Evolutionary conservation across 2,888 invertebrate genomes (phyloP).

Genomic region (Spisula subtruncata): DNA sequence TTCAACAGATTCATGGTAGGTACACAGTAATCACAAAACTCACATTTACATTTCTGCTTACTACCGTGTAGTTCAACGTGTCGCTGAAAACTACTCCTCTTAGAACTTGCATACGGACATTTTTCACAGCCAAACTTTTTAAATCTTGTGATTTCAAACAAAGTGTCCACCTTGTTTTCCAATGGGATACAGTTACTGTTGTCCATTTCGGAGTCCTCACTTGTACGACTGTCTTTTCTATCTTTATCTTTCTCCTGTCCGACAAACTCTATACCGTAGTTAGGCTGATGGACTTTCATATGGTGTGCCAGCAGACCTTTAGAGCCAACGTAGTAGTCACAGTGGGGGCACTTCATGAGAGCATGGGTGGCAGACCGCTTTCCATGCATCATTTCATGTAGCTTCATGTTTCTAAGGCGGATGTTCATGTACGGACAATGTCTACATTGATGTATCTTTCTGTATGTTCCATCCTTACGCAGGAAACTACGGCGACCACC

Average conservation of each 20-base stretch:
- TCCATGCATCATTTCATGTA: slow-evolving; percentile 94
- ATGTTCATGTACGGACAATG: slow-evolving; percentile 95
- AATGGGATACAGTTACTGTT: slow-evolving; percentile 64
- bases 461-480: slow-evolving; percentile 85
- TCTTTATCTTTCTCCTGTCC: slow-evolving; percentile 64
- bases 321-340: slow-evolving; percentile 93
- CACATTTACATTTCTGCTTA: slow-evolving; percentile 94
- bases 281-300: slow-evolving; percentile 90
- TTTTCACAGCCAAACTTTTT: slow-evolving; percentile 90
- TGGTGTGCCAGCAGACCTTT: slow-evolving; percentile 91
- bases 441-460: slow-evolving; percentile 95
- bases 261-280: slow-evolving; percentile 83
- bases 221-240: slow-evolving; percentile 72
- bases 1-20: slow-evolving; percentile 95
- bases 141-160: slow-evolving; percentile 91
- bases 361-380: slow-evolving; percentile 86
- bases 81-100: slow-evolving; percentile 94
- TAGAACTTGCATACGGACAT: slow-evolving; percentile 96
- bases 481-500: slow-evolving; percentile 82
- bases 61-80: slow-evolving; percentile 95
- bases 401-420: slow-evolving; percentile 93
- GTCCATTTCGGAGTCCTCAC: slow-evolving; percentile 71
- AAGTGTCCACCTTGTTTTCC: slow-evolving; percentile 90
- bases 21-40: slow-evolving; percentile 95
- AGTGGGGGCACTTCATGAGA: slow-evolving; percentile 91